Evolutionary conservation across 2,113 vertebrate species (phyloP), one percentile per base, ranked within the genome.

Genomic region (Calcarius ornatus): DNA sequence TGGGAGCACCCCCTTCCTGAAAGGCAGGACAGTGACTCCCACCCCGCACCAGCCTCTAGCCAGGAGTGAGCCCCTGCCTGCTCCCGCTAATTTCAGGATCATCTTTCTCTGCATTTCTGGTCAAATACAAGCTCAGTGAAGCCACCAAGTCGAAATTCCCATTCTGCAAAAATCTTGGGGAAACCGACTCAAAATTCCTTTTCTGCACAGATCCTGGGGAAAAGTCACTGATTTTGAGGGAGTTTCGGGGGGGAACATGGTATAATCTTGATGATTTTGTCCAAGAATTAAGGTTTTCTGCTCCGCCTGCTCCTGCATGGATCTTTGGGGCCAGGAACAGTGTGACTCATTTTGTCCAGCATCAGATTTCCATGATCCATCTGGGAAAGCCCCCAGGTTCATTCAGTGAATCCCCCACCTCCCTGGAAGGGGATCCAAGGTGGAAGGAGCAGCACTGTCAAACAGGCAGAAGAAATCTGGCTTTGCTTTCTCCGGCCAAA

Each of bases 1-100:
- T n/a, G 48, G 47, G 53, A 30, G 40, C 45, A 11, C 5, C 30
- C 28, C 8, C 1, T 17, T 53, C 35, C n/a, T 6, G 0, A 60
- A 54, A 64, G 38, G 5, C 45, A 15, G 2, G 6, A 33, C 50
- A 11, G 5, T 0, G 2, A 35, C 21, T 56, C 42, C 56, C 4
- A 15, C 8, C 33, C 47, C 1, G 0, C 1, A 2, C 10, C 57
- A 48, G 57, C 25, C 15, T 33, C 12, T 6, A 11, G 4, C 22
- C 3, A 6, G 86, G 15, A 53, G 37, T 1, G 4, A 75, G n/a
- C 45, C 45, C n/a, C 27, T 0, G 4, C 48, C 64, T 40, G 48
- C 69, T 48, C 60, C 48, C 35, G 37, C 2, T 40, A 3, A 11
- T 69, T 42, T 12, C 60, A 60, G 35, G 6, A 7, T 38, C 5